Percentiles rank a stretch among this genome's conserved stretches.
Conservation (phyloP, 2,888 invertebrate genomes). For the Corythucha ciliata region DNA sequence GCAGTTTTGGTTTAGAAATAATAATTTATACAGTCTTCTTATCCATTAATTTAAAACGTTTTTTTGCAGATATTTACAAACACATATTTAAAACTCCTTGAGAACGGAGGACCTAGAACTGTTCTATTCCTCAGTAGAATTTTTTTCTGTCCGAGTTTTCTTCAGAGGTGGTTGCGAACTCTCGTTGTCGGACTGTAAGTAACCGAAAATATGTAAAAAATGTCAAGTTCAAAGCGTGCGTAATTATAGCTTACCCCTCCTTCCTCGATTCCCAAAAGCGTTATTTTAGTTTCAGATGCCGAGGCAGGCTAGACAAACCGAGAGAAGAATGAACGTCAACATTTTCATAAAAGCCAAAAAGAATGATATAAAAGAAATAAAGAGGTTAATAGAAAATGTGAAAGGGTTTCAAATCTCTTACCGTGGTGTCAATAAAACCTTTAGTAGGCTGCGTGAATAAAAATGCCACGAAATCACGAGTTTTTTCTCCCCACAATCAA, state of each 20-base stretch:
- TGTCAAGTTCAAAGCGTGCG: neutral
- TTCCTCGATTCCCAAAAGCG: conserved; percentile 59
- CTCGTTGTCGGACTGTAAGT: conserved; percentile 1
- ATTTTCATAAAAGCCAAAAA: conserved; percentile 1
- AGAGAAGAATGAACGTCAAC: conserved; percentile 8
- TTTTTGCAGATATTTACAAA: no score
- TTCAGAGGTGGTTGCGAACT: neutral
- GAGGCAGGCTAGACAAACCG: conserved; percentile 54
- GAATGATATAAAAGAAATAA: conserved; percentile 8
- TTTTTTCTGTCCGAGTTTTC: neutral
- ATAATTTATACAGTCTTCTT: no score
- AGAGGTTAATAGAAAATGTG: neutral
- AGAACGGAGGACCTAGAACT: no score
- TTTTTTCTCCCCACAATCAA: no score
- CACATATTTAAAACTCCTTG: no score
- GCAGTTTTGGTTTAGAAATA: no score
- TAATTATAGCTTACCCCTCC: conserved; percentile 31
- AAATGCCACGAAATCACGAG: neutral
- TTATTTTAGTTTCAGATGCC: conserved; percentile 70
- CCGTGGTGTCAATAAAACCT: neutral
- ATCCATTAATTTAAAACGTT: no score
- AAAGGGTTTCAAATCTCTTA: neutral
- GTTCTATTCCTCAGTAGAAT: no score
- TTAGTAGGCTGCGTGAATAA: neutral
- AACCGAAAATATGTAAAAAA: neutral